Base-by-base conservation (phyloP, 2,797 vertebrate genomes). In the Melanotaenia trifasciata region DNA sequence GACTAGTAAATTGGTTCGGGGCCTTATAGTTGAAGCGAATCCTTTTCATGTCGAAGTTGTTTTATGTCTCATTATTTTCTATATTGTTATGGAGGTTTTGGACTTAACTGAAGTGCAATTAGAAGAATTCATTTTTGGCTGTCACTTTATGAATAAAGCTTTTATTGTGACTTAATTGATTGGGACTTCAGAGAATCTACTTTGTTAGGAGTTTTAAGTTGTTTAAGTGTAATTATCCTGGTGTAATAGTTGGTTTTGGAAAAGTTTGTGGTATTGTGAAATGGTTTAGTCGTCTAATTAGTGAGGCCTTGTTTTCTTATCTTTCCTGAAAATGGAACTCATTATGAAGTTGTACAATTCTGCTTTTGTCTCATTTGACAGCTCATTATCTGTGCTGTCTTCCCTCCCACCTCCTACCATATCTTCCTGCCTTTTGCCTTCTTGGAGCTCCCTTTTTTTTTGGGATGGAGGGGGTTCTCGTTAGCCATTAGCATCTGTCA, bases 301-400 rank as follows among this genome's bases (percentile, higher is more conserved):
- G 69, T 0, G 28, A 69, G 62, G 26, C 64, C 65, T 64, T 60
- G 9, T 74, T 74, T 81, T 71, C 81, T 35, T 81, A 69, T 69
- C 70, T 78, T 80, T 69, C 28, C 43, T 4, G 38, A 78, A 73
- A 80, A 81, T 57, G 47, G 74, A 47, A 57, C 76, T 88, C 73
- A 81, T 88, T 89, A 83, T 66, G 58, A 84, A 84, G 76, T 84
- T 77, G 13, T 81, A 79, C 70, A 76, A 69, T 82, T 84, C 56
- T 45, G 62, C 86, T 80, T 87, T 91, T 91, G 88, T 90, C 69
- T 80, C 35, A 67, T 58, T 24, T 83, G 84, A 87, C 81, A 69
- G 78, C 79, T 85, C 72, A 85, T 90, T 88, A 86, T 85, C 67
- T 78, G 56, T 7, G 14, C 51, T 38, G 12, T 74, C 74, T 66